These are phyloP conservation scores for Napeogenes sylphis DNA, from an alignment of 2,888 invertebrate genomes.

Conservation along the genomic window DNA sequence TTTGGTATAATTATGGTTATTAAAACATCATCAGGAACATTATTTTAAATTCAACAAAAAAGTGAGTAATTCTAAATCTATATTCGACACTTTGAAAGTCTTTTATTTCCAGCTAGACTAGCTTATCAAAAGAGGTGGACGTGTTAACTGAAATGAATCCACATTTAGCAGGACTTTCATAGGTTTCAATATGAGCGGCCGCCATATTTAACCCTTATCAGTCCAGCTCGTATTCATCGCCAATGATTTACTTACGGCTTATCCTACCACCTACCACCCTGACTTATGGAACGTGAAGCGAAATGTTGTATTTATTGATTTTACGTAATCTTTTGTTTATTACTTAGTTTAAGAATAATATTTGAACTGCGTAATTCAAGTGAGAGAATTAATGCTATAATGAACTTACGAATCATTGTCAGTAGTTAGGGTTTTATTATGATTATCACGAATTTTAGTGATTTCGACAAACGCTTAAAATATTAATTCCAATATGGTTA, in stretches of 20 bases:
- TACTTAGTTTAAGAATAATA: neutral
- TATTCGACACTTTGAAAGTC: neutral
- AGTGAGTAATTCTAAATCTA: neutral
- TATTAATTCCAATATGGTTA: no score
- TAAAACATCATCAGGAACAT: neutral
- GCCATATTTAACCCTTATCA: slow-evolving; percentile 75
- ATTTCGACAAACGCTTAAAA: no score
- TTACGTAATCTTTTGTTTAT: slow-evolving; percentile 4
- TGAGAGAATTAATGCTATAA: no score
- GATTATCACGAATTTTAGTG: no score
- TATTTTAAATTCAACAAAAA: neutral
- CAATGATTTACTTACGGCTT: slow-evolving; percentile 71
- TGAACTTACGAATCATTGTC: no score
- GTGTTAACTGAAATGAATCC: slow-evolving; percentile 11
- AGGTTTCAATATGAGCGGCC: slow-evolving; percentile 63
- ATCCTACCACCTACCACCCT: slow-evolving; percentile 64
- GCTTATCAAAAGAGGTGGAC: slow-evolving; percentile 2
- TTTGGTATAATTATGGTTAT: neutral
- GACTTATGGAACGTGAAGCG: slow-evolving; percentile 55
- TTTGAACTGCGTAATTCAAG: no score
- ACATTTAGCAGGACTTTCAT: slow-evolving; percentile 13
- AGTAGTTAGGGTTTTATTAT: no score
- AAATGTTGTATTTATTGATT: slow-evolving; percentile 19
- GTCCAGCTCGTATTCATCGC: slow-evolving; percentile 63
- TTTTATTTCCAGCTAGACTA: slow-evolving; percentile 1